Conservation (phyloP, 2,113 vertebrate species). For the Zapus hudsonius region DNA sequence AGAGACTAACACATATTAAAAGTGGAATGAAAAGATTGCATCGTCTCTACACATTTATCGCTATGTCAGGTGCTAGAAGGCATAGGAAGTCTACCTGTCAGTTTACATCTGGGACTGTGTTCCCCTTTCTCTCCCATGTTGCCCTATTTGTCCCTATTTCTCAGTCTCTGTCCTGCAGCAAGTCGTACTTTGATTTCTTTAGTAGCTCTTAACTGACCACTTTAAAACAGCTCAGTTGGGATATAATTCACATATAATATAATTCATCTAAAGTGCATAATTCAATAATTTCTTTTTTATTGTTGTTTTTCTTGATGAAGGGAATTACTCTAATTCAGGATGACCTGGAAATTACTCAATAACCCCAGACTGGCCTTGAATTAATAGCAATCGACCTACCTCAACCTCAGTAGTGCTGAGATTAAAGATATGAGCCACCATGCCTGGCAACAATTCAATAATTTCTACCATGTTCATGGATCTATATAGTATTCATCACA, state of each 20-base stretch:
- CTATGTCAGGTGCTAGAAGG: background rate
- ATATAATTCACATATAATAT: background rate
- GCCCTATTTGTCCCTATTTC: background rate
- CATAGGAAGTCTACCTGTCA: background rate
- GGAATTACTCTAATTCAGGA: too few species aligned
- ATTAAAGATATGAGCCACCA: too few species aligned
- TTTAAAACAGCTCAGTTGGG: background rate
- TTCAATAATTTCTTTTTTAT: background rate
- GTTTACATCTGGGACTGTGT: background rate
- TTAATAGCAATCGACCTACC: too few species aligned
- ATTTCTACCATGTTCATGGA: background rate
- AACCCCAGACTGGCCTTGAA: too few species aligned
- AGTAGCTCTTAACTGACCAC: background rate
- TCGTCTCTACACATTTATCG: background rate
- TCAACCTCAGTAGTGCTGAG: too few species aligned
- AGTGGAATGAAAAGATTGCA: conserved; percentile 22
- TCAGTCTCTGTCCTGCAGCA: background rate
- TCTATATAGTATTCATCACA: background rate
- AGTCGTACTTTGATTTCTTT: background rate
- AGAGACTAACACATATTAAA: conserved; percentile 44
- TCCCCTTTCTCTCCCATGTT: background rate
- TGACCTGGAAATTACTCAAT: too few species aligned
- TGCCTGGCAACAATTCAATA: too few species aligned
- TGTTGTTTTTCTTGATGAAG: too few species aligned
- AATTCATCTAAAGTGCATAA: background rate